These are phyloP conservation scores for Phyllostomus hastatus DNA, from an alignment of 2,113 vertebrate species.

Conservation along the genomic window DNA sequence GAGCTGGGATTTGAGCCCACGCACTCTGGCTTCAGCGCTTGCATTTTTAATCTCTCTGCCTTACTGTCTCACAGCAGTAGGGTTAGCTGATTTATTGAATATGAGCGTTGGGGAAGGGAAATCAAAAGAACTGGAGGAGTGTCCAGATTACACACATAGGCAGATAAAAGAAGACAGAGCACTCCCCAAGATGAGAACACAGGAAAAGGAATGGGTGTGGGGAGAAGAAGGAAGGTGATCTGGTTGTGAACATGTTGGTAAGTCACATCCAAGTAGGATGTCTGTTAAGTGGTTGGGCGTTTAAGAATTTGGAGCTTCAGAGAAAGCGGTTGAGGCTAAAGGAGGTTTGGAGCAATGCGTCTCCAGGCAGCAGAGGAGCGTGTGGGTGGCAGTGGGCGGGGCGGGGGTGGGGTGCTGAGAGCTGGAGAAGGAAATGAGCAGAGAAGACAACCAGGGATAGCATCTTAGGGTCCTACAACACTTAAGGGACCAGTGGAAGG, in stretches of 20 bases:
- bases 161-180: background rate
- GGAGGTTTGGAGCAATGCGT: background rate
- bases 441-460: background rate
- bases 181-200: background rate
- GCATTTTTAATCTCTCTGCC: background rate
- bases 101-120: background rate
- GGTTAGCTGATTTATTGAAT: background rate
- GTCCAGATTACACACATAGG: background rate
- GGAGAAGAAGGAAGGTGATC: background rate
- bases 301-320: conserved; percentile 29
- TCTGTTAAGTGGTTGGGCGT: background rate
- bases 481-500: background rate
- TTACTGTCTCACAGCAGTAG: background rate
- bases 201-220: background rate
- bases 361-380: conserved; percentile 42
- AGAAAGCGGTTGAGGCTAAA: background rate
- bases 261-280: background rate
- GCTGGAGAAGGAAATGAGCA: background rate
- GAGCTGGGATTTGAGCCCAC: background rate
- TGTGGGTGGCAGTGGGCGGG: background rate
- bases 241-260: background rate
- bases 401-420: background rate
- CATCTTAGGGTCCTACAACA: background rate
- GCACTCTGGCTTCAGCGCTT: background rate
- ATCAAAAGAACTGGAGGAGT: background rate